A percentile compares a stretch with the other conserved stretches of the same genome.
Evolutionary conservation across 2,797 vertebrate genomes (phyloP).

Genomic region (Alcedo quadribrachys): DNA sequence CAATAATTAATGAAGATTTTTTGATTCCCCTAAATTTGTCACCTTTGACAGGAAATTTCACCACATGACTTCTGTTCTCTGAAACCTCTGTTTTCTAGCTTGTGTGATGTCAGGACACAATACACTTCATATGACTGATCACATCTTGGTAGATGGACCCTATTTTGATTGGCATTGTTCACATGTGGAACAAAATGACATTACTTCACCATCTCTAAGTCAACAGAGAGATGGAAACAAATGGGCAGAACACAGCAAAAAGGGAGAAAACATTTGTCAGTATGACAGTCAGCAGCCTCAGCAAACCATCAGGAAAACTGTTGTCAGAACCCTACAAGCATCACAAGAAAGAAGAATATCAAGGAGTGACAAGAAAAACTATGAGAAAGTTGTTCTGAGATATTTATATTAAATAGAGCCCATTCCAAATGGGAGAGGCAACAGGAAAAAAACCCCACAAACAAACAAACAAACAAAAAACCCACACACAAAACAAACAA

Average conservation of each 20-base stretch:
- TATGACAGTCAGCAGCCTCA: slow-evolving; percentile 24
- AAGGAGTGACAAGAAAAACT: background rate
- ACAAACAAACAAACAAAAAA: too few relatives aligned
- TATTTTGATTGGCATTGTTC: background rate
- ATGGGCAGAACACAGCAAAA: background rate
- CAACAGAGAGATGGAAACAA: slow-evolving; percentile 40
- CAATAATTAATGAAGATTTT: slow-evolving; percentile 1
- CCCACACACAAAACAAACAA: too few relatives aligned
- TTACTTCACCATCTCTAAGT: background rate
- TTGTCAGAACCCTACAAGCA: background rate
- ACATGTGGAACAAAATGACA: background rate
- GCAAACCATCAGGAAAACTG: background rate
- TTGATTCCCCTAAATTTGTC: background rate
- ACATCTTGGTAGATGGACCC: background rate
- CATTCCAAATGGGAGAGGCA: background rate
- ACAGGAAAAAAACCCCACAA: background rate
- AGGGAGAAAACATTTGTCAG: slow-evolving; percentile 2
- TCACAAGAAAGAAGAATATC: background rate
- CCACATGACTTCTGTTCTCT: background rate
- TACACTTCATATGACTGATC: background rate
- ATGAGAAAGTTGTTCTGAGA: background rate
- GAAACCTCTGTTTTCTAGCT: background rate
- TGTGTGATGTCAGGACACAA: background rate
- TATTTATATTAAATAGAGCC: background rate
- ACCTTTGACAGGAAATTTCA: background rate